These are phyloP conservation scores for Perodicticus potto DNA, from an alignment of 2,797 vertebrate genomes.

Conservation along the genomic window DNA sequence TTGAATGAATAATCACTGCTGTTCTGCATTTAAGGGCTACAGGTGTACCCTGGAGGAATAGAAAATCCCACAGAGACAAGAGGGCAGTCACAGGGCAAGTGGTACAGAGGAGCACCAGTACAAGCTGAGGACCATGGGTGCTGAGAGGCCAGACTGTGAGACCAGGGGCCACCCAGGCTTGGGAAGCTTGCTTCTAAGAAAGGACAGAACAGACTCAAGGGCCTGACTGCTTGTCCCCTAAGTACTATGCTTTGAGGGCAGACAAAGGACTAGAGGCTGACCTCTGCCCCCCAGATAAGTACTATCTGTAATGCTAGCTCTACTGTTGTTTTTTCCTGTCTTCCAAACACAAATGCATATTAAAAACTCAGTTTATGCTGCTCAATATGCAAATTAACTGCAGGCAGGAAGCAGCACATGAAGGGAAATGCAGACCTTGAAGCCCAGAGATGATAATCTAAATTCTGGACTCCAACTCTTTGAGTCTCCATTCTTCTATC, in stretches of 20 bases:
- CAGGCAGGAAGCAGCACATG: not conserved
- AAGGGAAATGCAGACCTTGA: not conserved
- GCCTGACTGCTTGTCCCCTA: not conserved
- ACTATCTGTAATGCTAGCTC: not conserved
- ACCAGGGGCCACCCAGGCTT: not conserved
- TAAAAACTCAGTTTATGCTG: not conserved
- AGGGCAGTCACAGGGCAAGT: not conserved
- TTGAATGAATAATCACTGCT: not conserved
- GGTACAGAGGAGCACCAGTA: not conserved
- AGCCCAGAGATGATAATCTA: not conserved
- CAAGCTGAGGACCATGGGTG: not conserved
- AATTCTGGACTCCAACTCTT: not conserved
- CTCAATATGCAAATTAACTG: not conserved
- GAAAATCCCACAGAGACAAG: not conserved
- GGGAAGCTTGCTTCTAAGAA: not conserved
- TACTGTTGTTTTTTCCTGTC: not conserved
- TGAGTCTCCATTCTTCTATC: not conserved
- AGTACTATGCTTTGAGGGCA: not conserved
- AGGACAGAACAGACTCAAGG: not conserved
- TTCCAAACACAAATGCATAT: not conserved
- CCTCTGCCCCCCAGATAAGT: not conserved
- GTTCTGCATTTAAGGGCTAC: not conserved
- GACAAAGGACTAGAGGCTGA: not conserved
- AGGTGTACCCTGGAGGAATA: not conserved
- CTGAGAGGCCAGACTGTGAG: not conserved